phyloP scores from a whole-genome alignment of 1,140 invertebrate species.

The Drosophila carrolli region DNA sequence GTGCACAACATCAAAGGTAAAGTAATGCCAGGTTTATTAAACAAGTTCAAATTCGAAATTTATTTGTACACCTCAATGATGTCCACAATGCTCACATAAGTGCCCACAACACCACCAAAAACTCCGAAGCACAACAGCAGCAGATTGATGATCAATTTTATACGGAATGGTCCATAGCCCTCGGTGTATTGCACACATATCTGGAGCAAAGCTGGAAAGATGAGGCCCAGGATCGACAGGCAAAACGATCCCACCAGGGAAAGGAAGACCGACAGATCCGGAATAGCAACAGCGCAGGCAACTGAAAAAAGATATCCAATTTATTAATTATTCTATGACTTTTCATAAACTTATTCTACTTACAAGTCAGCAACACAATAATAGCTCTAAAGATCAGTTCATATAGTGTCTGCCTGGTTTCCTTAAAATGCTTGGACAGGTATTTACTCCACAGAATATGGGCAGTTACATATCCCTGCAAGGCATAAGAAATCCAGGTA shows the following conservation, averaged over 20 bases:
- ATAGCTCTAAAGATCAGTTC: conserved; percentile 88
- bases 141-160: conserved; percentile 86
- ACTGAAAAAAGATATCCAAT: conserved; percentile 85
- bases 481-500: conserved; percentile 95
- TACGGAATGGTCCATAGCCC: conserved; percentile 84
- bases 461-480: conserved; percentile 98
- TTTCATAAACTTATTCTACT: conserved; percentile 70
- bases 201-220: conserved; percentile 94
- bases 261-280: conserved; percentile 95
- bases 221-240: conserved; percentile 94
- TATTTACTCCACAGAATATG: conserved; percentile 94
- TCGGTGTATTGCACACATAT: conserved; percentile 70
- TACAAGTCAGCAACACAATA: conserved; percentile 90
- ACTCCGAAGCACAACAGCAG: conserved; percentile 88
- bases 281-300: conserved; percentile 92
- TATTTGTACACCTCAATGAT: conserved; percentile 85
- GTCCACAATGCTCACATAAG: conserved; percentile 88
- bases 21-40: conserved; percentile 22
- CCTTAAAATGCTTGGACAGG: conserved; percentile 86
- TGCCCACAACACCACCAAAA: conserved; percentile 89
- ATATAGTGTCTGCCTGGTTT: conserved; percentile 85
- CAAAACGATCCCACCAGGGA: conserved; percentile 95
- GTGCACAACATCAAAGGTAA: neutral
- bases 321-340: neutral
- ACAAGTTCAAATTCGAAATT: conserved; percentile 2